Conservation (phyloP, 2,888 invertebrate species). For the Hydriomena furcata region DNA sequence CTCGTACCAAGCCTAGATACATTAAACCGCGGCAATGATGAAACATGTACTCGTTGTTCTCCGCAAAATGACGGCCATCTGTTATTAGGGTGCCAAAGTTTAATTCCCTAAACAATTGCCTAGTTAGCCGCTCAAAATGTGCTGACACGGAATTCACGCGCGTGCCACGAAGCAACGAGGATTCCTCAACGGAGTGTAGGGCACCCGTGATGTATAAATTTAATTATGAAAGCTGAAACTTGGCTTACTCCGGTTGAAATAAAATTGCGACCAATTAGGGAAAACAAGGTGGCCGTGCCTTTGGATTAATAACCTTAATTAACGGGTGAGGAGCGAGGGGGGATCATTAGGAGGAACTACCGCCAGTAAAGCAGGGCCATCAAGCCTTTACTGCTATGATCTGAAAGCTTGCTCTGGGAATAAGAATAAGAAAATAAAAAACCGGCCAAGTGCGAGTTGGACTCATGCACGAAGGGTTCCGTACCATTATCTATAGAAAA, state of each 20-base stretch:
- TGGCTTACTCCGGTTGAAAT: conserved; percentile 60
- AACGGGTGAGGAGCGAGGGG: conserved; percentile 65
- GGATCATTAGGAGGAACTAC: conserved; percentile 63
- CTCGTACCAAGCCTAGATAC: too few relatives aligned
- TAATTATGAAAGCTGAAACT: conserved; percentile 66
- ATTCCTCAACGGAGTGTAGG: conserved; percentile 31
- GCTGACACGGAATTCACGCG: conserved; percentile 22
- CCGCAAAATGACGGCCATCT: neutral
- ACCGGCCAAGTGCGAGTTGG: too few relatives aligned
- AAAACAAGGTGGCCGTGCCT: conserved; percentile 77
- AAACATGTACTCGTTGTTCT: neutral
- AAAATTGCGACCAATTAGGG: conserved; percentile 78
- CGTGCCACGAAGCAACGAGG: conserved; percentile 24
- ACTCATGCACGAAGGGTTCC: too few relatives aligned
- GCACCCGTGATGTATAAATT: conserved; percentile 51
- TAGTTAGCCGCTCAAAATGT: conserved; percentile 24
- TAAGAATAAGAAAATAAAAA: conserved; percentile 43
- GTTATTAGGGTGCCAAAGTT: neutral
- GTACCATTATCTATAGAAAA: too few relatives aligned
- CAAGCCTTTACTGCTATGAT: conserved; percentile 35
- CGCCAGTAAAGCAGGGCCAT: conserved; percentile 48
- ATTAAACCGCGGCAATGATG: too few relatives aligned
- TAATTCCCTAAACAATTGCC: conserved; percentile 13
- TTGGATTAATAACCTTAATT: conserved; percentile 79
- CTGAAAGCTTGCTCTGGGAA: conserved; percentile 18